Evolutionary conservation across 2,113 vertebrate species (phyloP).

Genomic region (Hystrix brachyura): DNA sequence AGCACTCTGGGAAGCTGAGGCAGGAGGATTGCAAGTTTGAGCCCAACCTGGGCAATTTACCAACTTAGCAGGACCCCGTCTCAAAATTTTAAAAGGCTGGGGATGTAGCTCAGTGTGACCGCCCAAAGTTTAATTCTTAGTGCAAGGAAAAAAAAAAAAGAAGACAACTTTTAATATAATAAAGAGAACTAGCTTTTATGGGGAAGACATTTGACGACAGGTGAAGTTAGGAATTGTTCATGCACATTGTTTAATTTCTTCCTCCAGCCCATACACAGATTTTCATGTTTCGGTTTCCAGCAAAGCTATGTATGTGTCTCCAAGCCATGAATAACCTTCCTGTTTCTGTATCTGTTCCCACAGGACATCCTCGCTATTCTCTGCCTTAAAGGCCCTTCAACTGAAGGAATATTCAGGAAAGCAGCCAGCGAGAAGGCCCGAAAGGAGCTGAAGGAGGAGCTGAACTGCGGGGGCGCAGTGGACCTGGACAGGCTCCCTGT

Average conservation of each 20-base stretch:
- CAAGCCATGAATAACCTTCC: constrained; percentile 41
- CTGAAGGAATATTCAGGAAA: constrained; percentile 96
- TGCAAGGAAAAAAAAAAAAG: not conserved
- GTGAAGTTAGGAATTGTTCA: not conserved
- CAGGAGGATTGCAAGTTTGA: not conserved
- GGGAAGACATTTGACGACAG: not conserved
- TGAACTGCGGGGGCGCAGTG: constrained; percentile 90
- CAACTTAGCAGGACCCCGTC: not conserved
- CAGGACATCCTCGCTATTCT: constrained; percentile 94
- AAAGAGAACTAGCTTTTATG: not conserved
- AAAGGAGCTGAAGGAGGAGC: constrained; percentile 92
- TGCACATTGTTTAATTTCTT: not conserved
- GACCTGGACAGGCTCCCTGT: constrained; percentile 90
- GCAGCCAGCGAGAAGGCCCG: constrained; percentile 93
- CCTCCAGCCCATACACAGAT: not conserved
- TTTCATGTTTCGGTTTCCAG: not conserved
- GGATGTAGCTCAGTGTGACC: not conserved
- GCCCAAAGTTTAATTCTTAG: no score
- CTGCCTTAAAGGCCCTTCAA: constrained; percentile 92
- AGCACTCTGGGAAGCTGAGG: not conserved
- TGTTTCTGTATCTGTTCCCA: not conserved
- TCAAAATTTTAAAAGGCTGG: not conserved
- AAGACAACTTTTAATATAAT: not conserved
- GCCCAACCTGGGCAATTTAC: not conserved
- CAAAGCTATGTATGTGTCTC: not conserved